A percentile compares a stretch with the other conserved stretches of the same genome.
Conservation (phyloP, 2,113 vertebrate genomes). For the Hepsetus odoe region DNA sequence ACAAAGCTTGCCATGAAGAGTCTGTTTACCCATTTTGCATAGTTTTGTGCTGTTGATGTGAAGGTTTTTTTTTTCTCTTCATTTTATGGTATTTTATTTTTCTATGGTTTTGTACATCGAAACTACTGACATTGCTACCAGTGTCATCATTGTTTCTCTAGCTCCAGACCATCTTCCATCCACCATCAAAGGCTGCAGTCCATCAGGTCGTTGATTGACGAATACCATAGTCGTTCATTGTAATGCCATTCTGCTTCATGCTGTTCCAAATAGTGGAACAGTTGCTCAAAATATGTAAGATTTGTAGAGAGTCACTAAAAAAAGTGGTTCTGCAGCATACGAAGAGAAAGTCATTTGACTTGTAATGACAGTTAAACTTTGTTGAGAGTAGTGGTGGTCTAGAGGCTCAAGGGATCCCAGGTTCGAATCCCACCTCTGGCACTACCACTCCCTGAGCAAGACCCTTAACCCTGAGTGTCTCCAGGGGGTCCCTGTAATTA, state of each 20-base stretch:
- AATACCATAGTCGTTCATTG: not conserved
- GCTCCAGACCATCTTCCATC: constrained; percentile 12
- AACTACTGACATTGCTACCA: constrained; percentile 9
- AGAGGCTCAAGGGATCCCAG: no score
- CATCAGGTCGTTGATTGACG: constrained; percentile 1
- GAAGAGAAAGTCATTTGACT: no score
- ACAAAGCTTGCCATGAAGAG: constrained; percentile 19
- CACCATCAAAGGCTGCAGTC: constrained; percentile 23
- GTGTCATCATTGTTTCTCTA: constrained; percentile 12
- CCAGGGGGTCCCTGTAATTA: no score
- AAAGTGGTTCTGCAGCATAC: no score
- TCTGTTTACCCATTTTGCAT: constrained; percentile 37
- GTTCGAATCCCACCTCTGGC: no score
- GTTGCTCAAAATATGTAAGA: no score
- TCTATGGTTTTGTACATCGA: constrained; percentile 40
- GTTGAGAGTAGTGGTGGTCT: no score
- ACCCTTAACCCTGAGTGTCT: no score
- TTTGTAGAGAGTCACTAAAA: no score
- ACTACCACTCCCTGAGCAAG: no score
- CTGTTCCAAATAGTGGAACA: no score
- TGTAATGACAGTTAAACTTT: no score
- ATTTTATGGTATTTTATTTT: constrained; percentile 28
- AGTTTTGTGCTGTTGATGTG: constrained; percentile 37
- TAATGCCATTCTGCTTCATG: not conserved
- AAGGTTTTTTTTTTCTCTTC: constrained; percentile 30